These are phyloP conservation scores for Tachina lurida DNA, from an alignment of 2,888 invertebrate species.

Conservation along the genomic window DNA sequence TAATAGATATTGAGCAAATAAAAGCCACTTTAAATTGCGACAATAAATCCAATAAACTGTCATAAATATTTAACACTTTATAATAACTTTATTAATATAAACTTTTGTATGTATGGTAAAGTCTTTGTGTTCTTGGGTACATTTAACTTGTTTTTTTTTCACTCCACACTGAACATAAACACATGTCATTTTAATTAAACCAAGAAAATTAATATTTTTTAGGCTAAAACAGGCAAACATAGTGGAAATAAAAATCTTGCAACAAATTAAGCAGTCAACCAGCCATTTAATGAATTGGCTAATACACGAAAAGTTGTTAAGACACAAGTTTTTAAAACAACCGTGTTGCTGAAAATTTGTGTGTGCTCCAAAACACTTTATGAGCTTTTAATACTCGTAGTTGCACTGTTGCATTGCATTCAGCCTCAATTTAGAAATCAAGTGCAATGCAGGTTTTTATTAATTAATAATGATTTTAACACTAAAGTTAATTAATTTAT, in stretches of 20 bases:
- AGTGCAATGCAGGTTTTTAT: conserved; percentile 49
- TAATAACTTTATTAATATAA: not conserved
- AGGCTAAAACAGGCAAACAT: not conserved
- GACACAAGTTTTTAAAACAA: conserved; percentile 15
- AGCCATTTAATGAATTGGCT: conserved; percentile 38
- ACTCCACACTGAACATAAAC: conserved; percentile 59
- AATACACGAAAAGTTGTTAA: conserved; percentile 45
- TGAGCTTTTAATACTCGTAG: not conserved
- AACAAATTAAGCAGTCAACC: conserved; percentile 27
- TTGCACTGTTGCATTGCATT: not conserved
- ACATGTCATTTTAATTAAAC: conserved; percentile 62
- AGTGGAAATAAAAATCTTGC: not conserved
- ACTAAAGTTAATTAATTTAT: conserved; percentile 15
- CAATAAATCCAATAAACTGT: conserved; percentile 53
- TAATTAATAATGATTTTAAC: conserved; percentile 59
- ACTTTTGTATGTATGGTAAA: not conserved
- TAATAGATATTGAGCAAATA: not conserved
- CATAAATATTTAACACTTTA: conserved; percentile 55
- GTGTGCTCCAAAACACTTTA: not conserved
- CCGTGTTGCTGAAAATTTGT: conserved; percentile 12
- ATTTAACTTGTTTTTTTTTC: conserved; percentile 48
- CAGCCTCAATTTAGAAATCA: conserved; percentile 25
- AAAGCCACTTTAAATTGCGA: not conserved
- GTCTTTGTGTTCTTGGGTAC: not conserved
- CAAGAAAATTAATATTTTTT: conserved; percentile 23